Evolutionary conservation across 2,797 vertebrate species (phyloP).

Genomic region (Leptodactylus fallax): DNA sequence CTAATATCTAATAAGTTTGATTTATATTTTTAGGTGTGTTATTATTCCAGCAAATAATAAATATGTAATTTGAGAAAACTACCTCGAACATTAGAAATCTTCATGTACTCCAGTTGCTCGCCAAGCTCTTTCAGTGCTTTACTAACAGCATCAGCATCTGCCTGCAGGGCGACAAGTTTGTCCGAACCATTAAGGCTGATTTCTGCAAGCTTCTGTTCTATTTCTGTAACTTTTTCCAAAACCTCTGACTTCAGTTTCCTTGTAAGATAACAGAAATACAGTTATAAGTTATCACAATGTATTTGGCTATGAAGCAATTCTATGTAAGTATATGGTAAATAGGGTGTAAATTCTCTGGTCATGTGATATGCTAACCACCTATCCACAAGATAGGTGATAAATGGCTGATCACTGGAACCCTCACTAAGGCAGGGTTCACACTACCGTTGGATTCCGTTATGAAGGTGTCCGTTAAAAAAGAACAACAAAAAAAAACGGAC

Average conservation of each 20-base stretch:
- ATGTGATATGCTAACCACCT: no score
- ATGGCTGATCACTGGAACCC: no score
- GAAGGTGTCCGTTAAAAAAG: no score
- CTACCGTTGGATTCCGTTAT: no score
- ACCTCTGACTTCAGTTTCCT: slow-evolving; percentile 88
- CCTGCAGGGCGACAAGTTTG: slow-evolving; percentile 78
- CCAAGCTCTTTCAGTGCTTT: slow-evolving; percentile 84
- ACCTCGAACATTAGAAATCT: slow-evolving; percentile 95
- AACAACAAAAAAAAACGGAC: no score
- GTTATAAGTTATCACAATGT: background rate
- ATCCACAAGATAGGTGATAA: no score
- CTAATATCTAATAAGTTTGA: no score
- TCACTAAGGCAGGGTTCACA: no score
- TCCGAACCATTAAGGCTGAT: slow-evolving; percentile 78
- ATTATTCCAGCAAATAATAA: background rate
- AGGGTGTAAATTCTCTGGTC: background rate
- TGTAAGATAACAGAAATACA: slow-evolving; percentile 55
- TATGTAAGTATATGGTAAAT: background rate
- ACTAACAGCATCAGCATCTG: slow-evolving; percentile 85
- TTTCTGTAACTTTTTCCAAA: slow-evolving; percentile 80
- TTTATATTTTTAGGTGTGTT: background rate
- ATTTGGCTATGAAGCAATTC: no score
- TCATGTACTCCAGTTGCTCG: slow-evolving; percentile 92
- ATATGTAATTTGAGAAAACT: slow-evolving; percentile 38
- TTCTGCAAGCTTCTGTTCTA: slow-evolving; percentile 79